Percentiles rank a stretch among this genome's conserved stretches.
Evolutionary conservation across 2,888 invertebrate species (phyloP).

Genomic region (Nycteola revayana): DNA sequence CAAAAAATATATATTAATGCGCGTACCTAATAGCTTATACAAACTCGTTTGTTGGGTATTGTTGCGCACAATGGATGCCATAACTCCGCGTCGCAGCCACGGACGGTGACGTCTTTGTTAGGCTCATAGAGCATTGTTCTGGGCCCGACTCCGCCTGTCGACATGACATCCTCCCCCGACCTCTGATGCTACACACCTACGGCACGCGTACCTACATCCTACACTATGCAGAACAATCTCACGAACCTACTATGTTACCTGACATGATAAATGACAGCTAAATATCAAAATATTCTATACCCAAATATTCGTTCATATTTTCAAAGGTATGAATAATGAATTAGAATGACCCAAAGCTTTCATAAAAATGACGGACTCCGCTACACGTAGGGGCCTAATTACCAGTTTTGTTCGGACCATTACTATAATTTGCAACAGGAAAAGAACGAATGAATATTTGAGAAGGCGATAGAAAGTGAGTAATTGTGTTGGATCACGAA

Average conservation of each 20-base stretch:
- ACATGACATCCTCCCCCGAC: conserved; percentile 59
- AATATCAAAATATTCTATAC: conserved; percentile 50
- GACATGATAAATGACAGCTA: not conserved
- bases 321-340: conserved; percentile 23
- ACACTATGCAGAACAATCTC: conserved; percentile 26
- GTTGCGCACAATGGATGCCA: conserved; percentile 82
- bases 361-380: conserved; percentile 52
- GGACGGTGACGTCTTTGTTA: conserved; percentile 83
- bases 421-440: conserved; percentile 77
- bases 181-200: conserved; percentile 47
- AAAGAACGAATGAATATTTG: conserved; percentile 81
- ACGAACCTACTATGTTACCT: no score
- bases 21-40: conserved; percentile 83
- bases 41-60: conserved; percentile 83
- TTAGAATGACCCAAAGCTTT: conserved; percentile 35
- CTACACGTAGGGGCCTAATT: conserved; percentile 63
- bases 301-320: conserved; percentile 44
- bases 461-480: conserved; percentile 79
- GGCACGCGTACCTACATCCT: conserved; percentile 30
- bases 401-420: conserved; percentile 72
- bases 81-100: conserved; percentile 81
- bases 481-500: conserved; percentile 80
- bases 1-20: conserved; percentile 83
- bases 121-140: conserved; percentile 70
- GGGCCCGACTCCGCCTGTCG: conserved; percentile 70